Evolutionary conservation across 2,113 vertebrate genomes (phyloP).

Genomic region (Eubucco bourcierii): DNA sequence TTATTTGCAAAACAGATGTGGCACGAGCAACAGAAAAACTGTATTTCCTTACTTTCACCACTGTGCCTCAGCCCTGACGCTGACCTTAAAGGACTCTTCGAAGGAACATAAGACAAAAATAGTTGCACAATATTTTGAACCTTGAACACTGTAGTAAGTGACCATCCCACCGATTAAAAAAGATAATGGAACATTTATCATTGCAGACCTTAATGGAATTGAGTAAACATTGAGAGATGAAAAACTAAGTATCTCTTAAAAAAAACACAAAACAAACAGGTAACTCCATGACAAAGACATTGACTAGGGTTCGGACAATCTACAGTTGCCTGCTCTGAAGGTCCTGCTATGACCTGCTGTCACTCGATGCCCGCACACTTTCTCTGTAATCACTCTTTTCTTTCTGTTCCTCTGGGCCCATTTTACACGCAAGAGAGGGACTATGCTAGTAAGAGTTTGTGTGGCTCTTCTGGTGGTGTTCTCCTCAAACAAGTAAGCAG

Average conservation of each 20-base stretch:
- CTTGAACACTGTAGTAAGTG: not conserved
- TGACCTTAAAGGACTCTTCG: not conserved
- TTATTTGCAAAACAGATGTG: not conserved
- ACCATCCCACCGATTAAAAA: not conserved
- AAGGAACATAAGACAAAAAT: not conserved
- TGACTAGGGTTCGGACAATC: not conserved
- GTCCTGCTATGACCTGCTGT: not conserved
- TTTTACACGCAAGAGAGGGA: not conserved
- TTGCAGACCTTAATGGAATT: not conserved
- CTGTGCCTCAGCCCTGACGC: not conserved
- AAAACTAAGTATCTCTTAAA: not conserved
- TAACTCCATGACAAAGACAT: not conserved
- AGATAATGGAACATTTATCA: not conserved
- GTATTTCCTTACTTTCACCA: not conserved
- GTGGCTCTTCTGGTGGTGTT: not conserved
- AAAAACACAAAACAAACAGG: not conserved
- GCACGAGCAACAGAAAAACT: not conserved
- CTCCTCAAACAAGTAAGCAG: not conserved
- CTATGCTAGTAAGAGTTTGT: too few relatives aligned
- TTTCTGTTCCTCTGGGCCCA: not conserved
- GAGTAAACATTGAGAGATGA: not conserved
- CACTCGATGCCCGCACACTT: not conserved
- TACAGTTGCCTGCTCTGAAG: not conserved
- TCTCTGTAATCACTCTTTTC: not conserved
- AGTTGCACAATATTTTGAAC: not conserved